phyloP scores from a whole-genome alignment of 2,797 vertebrate genomes.

The Mus minutoides region DNA sequence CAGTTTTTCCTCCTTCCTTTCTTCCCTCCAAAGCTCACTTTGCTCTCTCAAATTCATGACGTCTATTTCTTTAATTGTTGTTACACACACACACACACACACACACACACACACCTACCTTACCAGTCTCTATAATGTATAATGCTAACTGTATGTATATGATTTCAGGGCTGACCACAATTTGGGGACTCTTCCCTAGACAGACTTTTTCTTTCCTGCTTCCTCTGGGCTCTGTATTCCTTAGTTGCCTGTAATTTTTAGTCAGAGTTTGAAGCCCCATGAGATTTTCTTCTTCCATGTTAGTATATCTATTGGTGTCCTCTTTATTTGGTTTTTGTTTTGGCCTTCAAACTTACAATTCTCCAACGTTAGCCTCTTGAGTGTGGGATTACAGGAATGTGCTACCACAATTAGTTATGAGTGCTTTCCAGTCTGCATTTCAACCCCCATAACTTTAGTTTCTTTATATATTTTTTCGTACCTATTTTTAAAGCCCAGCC shows the following conservation, averaged over 20 bases:
- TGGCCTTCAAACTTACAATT: not conserved
- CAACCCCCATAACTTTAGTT: not conserved
- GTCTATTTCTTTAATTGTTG: not conserved
- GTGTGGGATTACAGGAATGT: not conserved
- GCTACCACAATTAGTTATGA: not conserved
- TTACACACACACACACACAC: not conserved
- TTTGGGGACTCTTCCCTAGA: not conserved
- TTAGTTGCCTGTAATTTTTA: not conserved
- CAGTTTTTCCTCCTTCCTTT: not conserved
- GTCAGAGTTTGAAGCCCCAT: not conserved
- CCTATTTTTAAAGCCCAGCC: constrained; percentile 15
- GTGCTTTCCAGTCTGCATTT: not conserved
- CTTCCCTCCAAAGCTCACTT: not conserved
- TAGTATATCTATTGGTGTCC: not conserved
- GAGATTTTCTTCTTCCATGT: not conserved
- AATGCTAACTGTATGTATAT: not conserved
- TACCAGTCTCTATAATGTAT: not conserved
- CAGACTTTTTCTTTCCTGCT: not conserved
- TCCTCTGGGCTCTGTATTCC: not conserved
- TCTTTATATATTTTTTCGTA: not conserved
- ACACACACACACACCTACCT: not conserved
- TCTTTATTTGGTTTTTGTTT: not conserved
- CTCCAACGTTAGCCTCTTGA: not conserved
- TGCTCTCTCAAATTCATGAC: not conserved
- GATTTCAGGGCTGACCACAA: not conserved